A percentile compares a stretch with the other conserved stretches of the same genome.
Conservation (phyloP, 2,888 invertebrate genomes). For the Cybosia mesomella region DNA sequence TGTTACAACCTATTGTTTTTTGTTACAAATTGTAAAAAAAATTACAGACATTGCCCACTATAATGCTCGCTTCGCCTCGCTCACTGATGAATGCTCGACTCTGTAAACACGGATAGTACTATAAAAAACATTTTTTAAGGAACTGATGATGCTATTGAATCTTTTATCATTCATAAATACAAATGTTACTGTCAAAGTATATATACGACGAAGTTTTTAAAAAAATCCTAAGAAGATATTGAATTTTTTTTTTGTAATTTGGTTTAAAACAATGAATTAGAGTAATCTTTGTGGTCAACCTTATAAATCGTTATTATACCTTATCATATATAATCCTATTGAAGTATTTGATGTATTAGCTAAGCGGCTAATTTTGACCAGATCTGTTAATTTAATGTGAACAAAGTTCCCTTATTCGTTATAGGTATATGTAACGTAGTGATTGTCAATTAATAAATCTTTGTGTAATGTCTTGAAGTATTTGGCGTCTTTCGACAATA, state of each 20-base stretch:
- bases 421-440: conserved; percentile 27
- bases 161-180: too few species aligned
- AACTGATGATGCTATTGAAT: background rate
- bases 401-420: conserved; percentile 19
- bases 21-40: too few species aligned
- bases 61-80: too few species aligned
- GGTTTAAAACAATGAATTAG: background rate
- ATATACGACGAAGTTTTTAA: background rate
- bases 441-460: conserved; percentile 45
- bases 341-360: background rate
- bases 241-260: background rate
- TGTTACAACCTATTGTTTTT: too few species aligned
- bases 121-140: background rate
- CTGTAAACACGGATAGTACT: background rate
- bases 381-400: conserved; percentile 9
- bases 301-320: background rate
- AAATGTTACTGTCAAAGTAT: background rate
- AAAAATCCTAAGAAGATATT: background rate
- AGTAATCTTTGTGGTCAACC: background rate
- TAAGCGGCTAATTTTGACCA: conserved; percentile 13
- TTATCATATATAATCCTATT: background rate
- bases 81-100: too few species aligned
- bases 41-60: too few species aligned
- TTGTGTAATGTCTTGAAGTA: conserved; percentile 37
- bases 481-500: conserved; percentile 45